Base-by-base conservation (phyloP, 2,797 vertebrate genomes). In the Diplodus puntazzo region DNA sequence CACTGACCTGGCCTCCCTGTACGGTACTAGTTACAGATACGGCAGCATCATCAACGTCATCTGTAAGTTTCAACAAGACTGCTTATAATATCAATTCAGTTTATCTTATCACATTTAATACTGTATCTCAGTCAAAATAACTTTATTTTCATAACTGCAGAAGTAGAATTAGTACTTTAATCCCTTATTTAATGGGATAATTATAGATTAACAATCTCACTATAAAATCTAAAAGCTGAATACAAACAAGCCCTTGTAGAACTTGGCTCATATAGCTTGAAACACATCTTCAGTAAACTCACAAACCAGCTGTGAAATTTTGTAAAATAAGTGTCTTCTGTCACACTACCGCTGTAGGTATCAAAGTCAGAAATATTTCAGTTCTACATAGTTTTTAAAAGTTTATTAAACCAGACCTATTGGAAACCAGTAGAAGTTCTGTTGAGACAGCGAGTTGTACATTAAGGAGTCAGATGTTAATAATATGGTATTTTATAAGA, bases 21-120 rank as follows among this genome's bases (percentile, higher is more conserved):
- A 99, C 0, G 95, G 96, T 13, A 99, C 98, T 10, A 2, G 57
- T 0, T 99, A 94, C 88, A 63, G 11, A 73, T 98, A 96, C 0
- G 98, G 98, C 83, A 97, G 96, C 95, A 98, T 98, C 94, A 96
- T 97, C 87, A 87, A 79, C 43, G 94, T 96, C 77, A 98, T 99
- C 92, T 99, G 98, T 99, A 92, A 97, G 97, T 97, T 77, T 45
- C 53, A 49, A 12, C 39, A 20, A 25, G 34, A 55, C 46, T 30
- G 9, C 3, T 46, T 14, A 23, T 18, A 17, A 17, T 21, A 23
- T 18, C 25, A 7, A 21, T 13, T 17, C 9, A 5, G 59, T 18
- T 21, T 2, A 30, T 11, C 12, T 25, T 6, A 30, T 34, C n/a
- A 2, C 12, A 17, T 13, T 11, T 53, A 10, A 17, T 39, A 42